These are phyloP conservation scores for Ceyx erithaca DNA, from an alignment of 2,797 vertebrate species.

Conservation along the genomic window DNA sequence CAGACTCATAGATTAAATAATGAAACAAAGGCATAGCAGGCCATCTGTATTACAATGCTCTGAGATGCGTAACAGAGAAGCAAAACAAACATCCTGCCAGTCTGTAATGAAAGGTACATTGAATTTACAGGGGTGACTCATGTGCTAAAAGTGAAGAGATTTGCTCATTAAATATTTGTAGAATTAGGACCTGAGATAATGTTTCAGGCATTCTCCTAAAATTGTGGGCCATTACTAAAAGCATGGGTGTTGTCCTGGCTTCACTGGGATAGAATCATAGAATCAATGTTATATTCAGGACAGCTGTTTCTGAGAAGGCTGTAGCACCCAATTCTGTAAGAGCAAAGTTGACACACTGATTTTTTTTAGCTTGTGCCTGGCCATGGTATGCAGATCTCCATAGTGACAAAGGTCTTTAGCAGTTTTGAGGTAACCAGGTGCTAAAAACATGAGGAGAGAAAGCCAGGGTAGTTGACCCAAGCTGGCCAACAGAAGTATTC, in stretches of 20 bases:
- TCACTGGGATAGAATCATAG: background rate
- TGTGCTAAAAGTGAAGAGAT: background rate
- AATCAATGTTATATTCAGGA: background rate
- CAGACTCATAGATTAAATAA: constrained; percentile 44
- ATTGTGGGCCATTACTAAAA: background rate
- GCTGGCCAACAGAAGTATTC: background rate
- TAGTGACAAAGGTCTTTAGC: background rate
- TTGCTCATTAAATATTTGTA: background rate
- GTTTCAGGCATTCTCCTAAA: background rate
- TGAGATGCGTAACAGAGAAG: background rate
- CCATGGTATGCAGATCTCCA: background rate
- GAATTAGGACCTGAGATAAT: background rate
- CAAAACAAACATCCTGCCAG: constrained; percentile 26
- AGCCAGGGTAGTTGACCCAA: background rate
- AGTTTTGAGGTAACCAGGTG: background rate
- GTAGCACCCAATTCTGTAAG: background rate
- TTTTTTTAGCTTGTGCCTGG: background rate
- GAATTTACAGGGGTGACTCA: constrained; percentile 6
- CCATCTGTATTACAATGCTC: background rate
- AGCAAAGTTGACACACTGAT: background rate
- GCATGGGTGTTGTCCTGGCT: background rate
- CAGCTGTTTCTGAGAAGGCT: background rate
- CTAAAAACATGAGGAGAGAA: background rate
- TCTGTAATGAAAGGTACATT: background rate
- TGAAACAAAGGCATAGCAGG: constrained; percentile 35